Base-by-base conservation (phyloP, 1,140 invertebrate genomes). In the Habropoda laboriosa region DNA sequence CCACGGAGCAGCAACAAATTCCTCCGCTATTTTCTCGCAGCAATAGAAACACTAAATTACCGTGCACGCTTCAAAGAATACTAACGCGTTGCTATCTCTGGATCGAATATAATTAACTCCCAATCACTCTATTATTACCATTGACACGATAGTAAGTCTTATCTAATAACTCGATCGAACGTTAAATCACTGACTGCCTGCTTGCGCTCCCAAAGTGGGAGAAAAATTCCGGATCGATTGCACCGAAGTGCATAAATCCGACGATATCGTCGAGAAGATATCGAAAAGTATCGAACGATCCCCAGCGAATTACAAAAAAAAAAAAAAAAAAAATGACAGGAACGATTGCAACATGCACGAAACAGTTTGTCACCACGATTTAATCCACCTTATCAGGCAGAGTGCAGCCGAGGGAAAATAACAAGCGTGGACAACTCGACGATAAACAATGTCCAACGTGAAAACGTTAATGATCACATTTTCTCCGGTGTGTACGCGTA, bases 81-180 rank as follows among this genome's bases (percentile, higher is more conserved):
- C 27, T 53, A 55, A 18, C 35, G n/a, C n/a, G n/a, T n/a, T 21
- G 35, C 24, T 32, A 71, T 42, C 42, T 73, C 0, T 0, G 18
- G 35, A 73, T 49, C 40, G 27, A 12, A 60, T 21, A 49, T 49
- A 73, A 73, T 60, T 35, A 61, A 73, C 2, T 21, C 35, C 13
- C 10, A 18, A 73, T 49, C 30, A 12, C 32, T n/a, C 27, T 24
- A 27, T 73, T 45, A 61, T 73, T 49, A 49, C 35, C n/a, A 6
- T 18, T n/a, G 32, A 60, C 70, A 35, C 70, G 30, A 27, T 42
- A 38, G n/a, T 27, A 24, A 35, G 2, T 16, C 16, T 74, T 74
- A 74, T 74, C 45, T 21, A 35, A 63, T 40, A 53, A 74, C 47
- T 74, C n/a, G 51, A 38, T 61, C 40, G 16, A 35, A 38, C 35